phyloP scores from a whole-genome alignment of 2,888 invertebrate species.

The Germaria angustata region DNA sequence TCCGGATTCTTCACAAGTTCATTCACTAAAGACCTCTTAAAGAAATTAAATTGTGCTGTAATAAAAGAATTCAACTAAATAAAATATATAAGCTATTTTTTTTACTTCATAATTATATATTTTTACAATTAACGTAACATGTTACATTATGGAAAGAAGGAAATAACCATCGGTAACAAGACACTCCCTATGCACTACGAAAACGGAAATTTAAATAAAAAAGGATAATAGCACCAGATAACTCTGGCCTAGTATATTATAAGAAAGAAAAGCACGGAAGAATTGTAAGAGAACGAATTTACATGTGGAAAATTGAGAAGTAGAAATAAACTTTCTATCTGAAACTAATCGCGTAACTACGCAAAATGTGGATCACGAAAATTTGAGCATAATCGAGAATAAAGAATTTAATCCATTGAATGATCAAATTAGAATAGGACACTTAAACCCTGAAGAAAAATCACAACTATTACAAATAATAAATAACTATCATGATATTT shows the following conservation, averaged over 20 bases:
- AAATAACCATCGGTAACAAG: too few relatives aligned
- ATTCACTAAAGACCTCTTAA: too few relatives aligned
- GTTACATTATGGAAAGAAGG: too few relatives aligned
- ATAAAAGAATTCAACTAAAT: too few relatives aligned
- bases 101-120: too few relatives aligned
- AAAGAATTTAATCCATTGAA: slow-evolving; percentile 5
- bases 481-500: too few relatives aligned
- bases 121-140: too few relatives aligned
- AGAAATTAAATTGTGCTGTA: too few relatives aligned
- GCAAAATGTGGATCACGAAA: slow-evolving; percentile 4
- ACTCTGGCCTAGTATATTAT: slow-evolving; percentile 7
- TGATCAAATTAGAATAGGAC: background rate
- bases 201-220: slow-evolving; percentile 1
- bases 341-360: too few relatives aligned
- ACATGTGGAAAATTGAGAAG: slow-evolving; percentile 16
- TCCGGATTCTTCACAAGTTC: too few relatives aligned
- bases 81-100: too few relatives aligned
- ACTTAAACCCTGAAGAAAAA: background rate
- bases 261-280: slow-evolving; percentile 10
- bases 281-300: slow-evolving; percentile 13
- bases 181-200: slow-evolving; percentile 11
- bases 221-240: slow-evolving; percentile 14
- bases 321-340: background rate
- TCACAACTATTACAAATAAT: too few relatives aligned
- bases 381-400: slow-evolving; percentile 10